A percentile compares a stretch with the other conserved stretches of the same genome.
phyloP scores from a whole-genome alignment of 2,113 vertebrate genomes.

The Misgurnus mizolepis region DNA sequence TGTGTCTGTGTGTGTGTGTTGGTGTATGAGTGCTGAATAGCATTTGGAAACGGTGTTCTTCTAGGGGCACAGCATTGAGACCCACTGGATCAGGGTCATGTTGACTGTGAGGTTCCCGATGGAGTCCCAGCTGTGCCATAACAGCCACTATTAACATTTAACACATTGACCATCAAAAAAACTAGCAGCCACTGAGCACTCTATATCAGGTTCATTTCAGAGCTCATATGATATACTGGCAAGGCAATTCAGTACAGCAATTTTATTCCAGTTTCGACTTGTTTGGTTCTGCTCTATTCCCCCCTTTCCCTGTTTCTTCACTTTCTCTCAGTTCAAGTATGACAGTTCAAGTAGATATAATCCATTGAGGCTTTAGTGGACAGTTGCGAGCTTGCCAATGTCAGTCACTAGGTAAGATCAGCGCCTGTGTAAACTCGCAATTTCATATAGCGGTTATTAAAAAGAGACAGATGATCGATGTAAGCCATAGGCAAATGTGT shows the following conservation, averaged over 20 bases:
- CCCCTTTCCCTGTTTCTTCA: background rate
- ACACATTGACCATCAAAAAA: background rate
- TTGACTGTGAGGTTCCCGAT: conserved; percentile 22
- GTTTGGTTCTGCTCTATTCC: conserved; percentile 2
- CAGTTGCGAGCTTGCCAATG: background rate
- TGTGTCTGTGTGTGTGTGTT: background rate
- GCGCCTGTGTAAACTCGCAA: background rate
- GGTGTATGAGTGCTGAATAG: background rate
- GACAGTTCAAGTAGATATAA: conserved; percentile 13
- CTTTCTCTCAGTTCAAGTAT: conserved; percentile 11
- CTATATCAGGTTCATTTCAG: background rate
- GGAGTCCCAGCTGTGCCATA: conserved; percentile 6
- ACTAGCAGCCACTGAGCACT: background rate
- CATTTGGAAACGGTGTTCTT: background rate
- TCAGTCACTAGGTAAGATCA: background rate
- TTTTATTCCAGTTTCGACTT: background rate
- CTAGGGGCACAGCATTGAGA: conserved; percentile 22
- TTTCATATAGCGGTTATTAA: conserved; percentile 30
- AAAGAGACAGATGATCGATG: conserved; percentile 21
- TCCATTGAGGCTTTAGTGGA: background rate
- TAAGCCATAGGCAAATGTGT: conserved; percentile 20
- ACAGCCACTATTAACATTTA: conserved; percentile 13
- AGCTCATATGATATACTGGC: conserved; percentile 15
- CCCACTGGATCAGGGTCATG: conserved; percentile 22
- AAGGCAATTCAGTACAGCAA: background rate